Evolutionary conservation across 1,140 invertebrate species (phyloP), one percentile per base, ranked within the genome.

Genomic region (Helicoverpa armigera): DNA sequence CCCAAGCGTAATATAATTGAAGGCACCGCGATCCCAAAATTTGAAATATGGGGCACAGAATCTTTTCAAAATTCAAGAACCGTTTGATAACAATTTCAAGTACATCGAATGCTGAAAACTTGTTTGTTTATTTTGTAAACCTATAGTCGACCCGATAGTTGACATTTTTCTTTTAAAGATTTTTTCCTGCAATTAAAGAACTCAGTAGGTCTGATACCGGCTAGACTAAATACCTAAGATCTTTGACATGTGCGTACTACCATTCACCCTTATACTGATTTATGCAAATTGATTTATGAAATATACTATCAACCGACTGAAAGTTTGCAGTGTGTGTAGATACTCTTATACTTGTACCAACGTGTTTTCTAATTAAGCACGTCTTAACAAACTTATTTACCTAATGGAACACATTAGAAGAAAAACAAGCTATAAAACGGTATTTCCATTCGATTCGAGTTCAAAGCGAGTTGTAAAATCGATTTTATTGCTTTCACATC

Each of bases 401-500:
- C 75, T 77, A 77, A 77, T 77, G 75, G 61, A 67, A 18, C 75
- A 65, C 61, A 70, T 78, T 85, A 81, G 85, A 72, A 84, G 84
- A 85, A 84, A 84, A 83, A 80, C 83, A 83, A 73, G 79, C 83
- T 79, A 84, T 87, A 87, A 88, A 86, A 63, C 75, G 79, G 75
- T 73, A 85, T 87, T 87, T 89, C 83, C 84, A 85, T 88, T 86
- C 84, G 83, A 88, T 86, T 78, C 81, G 85, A 86, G 83, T 87
- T 87, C 80, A 83, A 86, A 87, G 88, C 84, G 85, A 86, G 87
- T 85, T 86, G 82, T 90, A 88, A 90, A 88, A 89, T 84, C 81
- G 83, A 85, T 86, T 89, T 90, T 90, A 90, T 86, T 85, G 81
- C 87, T 85, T 89, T 90, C 86, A 82, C 83, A 87, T 85, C 86